Evolutionary conservation across 2,797 vertebrate species (phyloP), one percentile per base, ranked within the genome.

Genomic region (Sebastolobus altivelis): DNA sequence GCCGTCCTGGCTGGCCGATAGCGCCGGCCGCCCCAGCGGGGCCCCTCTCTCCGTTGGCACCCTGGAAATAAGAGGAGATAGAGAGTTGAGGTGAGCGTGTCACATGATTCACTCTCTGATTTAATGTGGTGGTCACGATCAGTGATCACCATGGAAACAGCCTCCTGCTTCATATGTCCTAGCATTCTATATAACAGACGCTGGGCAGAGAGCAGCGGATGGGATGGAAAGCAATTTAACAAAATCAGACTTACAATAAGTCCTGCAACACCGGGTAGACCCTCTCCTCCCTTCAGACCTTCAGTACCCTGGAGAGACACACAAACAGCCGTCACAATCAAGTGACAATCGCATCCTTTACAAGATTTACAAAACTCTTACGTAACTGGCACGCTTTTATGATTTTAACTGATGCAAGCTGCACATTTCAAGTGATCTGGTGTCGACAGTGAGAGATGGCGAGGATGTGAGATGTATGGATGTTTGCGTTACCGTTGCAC

Each of bases 251-350:
- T 97, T 95, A 99, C 98, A 2, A 87, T 88, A 73, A 92, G 33
- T 55, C 98, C 98, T 0, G 95, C 77, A 8, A 95, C 80, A 27
- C 98, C 98, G 0, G 90, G 84, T 12, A 96, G 96, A 0, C 98
- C 98, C 83, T 97, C 97, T 83, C 95, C 96, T 72, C 98, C 98
- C 87, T 99, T 99, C 88, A 99, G 87, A 55, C 98, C 98, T 35
- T 90, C 83, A 6, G 96, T 84, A 82, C 98, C 98, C 98, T 99
- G 87, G 0, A 80, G 69, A 75, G 70, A 87, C 58, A 93, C 54
- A 84, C 9, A 82, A 71, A 63, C 43, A 76, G 35, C 0, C 22
- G 43, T 74, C 25, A 75, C 59, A 78, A 76, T 81, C 59, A 27
- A 22, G 25, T 13, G 5, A 40, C 33, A 67, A 4, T 40, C 7